phyloP scores from a whole-genome alignment of 2,888 invertebrate species.

The Pharmacophagus antenor region DNA sequence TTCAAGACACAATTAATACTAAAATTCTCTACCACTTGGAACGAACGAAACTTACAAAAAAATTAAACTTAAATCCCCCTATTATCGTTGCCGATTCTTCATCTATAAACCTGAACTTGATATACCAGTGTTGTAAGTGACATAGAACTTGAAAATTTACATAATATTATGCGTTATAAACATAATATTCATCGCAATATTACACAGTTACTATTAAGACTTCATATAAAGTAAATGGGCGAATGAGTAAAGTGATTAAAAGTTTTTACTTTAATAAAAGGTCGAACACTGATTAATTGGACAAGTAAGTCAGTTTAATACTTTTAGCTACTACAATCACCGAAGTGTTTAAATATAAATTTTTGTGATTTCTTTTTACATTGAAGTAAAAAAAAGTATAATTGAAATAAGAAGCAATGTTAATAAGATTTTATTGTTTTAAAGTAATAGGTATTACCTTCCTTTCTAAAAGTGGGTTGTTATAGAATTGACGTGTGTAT shows the following conservation, averaged over 20 bases:
- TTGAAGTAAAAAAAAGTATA: no score
- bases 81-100: constrained; percentile 32
- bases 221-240: constrained; percentile 34
- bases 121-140: constrained; percentile 52
- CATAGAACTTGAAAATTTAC: constrained; percentile 75
- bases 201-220: constrained; percentile 49
- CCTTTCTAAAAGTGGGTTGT: no score
- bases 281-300: not conserved
- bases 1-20: not conserved
- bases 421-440: no score
- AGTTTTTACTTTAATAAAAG: not conserved
- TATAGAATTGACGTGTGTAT: no score
- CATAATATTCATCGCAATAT: constrained; percentile 49
- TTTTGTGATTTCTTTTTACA: no score
- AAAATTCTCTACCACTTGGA: not conserved
- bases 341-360: no score
- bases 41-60: not conserved
- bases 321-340: no score
- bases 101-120: constrained; percentile 49
- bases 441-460: no score
- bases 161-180: constrained; percentile 59
- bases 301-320: not conserved
- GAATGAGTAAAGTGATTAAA: constrained; percentile 17
- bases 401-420: no score
- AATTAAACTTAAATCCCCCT: constrained; percentile 2